Evolutionary conservation across 2,113 vertebrate genomes (phyloP).

Genomic region (Chascanopsetta lugubris): DNA sequence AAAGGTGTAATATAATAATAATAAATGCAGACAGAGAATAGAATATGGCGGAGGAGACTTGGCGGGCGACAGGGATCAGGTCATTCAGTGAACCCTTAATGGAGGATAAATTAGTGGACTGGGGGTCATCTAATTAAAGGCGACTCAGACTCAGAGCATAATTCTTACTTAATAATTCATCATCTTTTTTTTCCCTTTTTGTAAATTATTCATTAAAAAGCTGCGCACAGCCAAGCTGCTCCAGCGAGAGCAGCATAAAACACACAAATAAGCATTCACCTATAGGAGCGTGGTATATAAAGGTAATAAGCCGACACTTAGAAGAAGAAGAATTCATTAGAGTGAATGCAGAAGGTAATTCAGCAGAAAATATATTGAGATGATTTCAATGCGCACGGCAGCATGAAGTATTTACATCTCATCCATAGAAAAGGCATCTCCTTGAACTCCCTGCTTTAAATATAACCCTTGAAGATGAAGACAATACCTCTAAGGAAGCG

Average conservation of each 20-base stretch:
- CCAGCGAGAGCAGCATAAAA: constrained; percentile 5
- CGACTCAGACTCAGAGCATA: constrained; percentile 43
- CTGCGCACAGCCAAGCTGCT: constrained; percentile 21
- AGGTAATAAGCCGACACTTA: neutral
- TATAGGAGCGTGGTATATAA: neutral
- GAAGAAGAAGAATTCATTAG: neutral
- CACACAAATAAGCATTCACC: neutral
- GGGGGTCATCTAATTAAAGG: constrained; percentile 52
- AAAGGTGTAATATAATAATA: too few relatives aligned
- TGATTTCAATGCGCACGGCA: neutral
- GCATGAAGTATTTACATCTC: neutral
- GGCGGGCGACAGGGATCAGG: constrained; percentile 22
- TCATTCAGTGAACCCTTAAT: constrained; percentile 46
- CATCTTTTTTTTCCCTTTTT: constrained; percentile 42
- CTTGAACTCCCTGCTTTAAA: neutral
- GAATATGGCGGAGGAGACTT: constrained; percentile 1
- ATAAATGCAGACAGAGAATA: neutral
- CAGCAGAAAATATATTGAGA: neutral
- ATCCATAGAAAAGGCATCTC: neutral
- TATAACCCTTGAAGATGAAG: too few relatives aligned
- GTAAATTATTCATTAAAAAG: constrained; percentile 65
- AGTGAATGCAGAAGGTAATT: neutral
- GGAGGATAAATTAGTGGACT: constrained; percentile 48
- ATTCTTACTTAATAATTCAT: constrained; percentile 65
- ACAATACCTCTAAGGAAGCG: too few relatives aligned